phyloP scores from a whole-genome alignment of 2,888 invertebrate species.

The Elegia similella region DNA sequence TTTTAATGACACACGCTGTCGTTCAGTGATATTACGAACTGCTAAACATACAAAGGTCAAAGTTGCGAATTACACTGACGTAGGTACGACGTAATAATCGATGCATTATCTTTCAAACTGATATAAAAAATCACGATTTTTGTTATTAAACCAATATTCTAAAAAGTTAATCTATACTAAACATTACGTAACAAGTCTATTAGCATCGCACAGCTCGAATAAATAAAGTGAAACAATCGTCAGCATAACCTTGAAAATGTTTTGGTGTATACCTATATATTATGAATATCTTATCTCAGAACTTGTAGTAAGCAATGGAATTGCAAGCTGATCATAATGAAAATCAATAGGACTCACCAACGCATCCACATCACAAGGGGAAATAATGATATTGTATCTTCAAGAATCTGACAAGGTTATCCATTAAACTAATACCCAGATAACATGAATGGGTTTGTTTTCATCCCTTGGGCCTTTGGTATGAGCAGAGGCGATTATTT shows the following conservation, averaged over 20 bases:
- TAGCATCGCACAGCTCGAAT: not conserved
- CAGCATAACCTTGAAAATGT: not conserved
- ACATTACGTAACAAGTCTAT: not conserved
- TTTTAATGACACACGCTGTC: too few relatives aligned
- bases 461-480: not conserved
- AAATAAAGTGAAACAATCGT: not conserved
- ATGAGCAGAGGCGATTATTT: not conserved
- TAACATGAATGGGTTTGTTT: not conserved
- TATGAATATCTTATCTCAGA: not conserved
- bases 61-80: too few relatives aligned
- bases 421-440: not conserved
- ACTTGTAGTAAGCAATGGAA: not conserved
- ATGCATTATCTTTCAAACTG: too few relatives aligned
- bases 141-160: too few relatives aligned
- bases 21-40: too few relatives aligned
- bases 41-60: too few relatives aligned
- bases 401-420: constrained; percentile 10
- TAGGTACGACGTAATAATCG: too few relatives aligned
- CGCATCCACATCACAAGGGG: not conserved
- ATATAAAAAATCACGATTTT: too few relatives aligned
- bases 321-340: not conserved
- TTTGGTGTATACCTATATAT: not conserved
- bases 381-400: not conserved
- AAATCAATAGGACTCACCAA: not conserved
- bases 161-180: not conserved